Base-by-base conservation (phyloP, 2,888 invertebrate species). In the Drosophila mimica region DNA sequence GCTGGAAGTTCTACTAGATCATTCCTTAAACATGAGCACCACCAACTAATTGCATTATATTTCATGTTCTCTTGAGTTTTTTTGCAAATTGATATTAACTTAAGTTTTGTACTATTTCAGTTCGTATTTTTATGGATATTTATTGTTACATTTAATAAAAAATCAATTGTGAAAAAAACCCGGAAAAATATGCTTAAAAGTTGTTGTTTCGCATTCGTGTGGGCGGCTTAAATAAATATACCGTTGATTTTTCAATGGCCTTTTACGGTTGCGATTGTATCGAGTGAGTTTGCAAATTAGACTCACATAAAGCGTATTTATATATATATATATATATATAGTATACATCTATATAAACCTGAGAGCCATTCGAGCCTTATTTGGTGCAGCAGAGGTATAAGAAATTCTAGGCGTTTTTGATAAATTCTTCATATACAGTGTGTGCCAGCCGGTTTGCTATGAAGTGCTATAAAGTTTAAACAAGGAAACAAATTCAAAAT, bases 71-170 rank as follows among this genome's bases (percentile, higher is more conserved):
- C 69, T 67, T 79, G 63, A 67, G 61, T 83, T 81, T 79, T 79
- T 70, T 64, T 64, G 66, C 70, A 54, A 38, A 81, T 70, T 79
- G 74, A 70, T 66, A 62, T 70, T 87, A 84, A 83, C 82, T 78
- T 72, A 74, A 82, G 81, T 84, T 68, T 81, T 87, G 61, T 74
- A 54, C 54, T 38, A 76, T 71, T 78, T 74, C 63, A 70, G 65
- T 76, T 79, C 72, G 56, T 70, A 71, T 64, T 64, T 54, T 80
- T 70, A 82, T 74, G 34, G 48, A 70, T 82, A 84, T 83, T 83
- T 83, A 83, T 87, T 83, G 57, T 64, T 84, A 83, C 54, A 69
- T 70, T 75, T 81, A 84, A 80, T 34, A 71, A 73, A 68, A 71
- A 69, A 57, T n/a, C 48, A 58, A 49, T 43, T 73, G 49, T 64